These are phyloP conservation scores for Sinelater perroti DNA, from an alignment of 2,888 invertebrate genomes.

Conservation along the genomic window DNA sequence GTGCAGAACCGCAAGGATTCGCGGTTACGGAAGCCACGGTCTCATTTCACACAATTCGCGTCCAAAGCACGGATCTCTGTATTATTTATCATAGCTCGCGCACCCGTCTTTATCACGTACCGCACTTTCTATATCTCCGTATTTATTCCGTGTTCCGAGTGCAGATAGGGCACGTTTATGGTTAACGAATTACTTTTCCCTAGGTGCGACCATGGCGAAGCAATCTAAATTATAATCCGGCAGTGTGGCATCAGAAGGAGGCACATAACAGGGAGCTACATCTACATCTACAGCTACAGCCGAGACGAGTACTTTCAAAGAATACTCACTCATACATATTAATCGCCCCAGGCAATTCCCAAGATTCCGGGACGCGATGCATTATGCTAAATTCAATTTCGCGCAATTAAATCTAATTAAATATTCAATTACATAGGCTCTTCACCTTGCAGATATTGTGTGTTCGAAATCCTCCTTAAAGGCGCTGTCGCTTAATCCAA, in stretches of 20 bases:
- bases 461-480: constrained; percentile 36
- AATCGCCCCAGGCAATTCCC: constrained; percentile 23
- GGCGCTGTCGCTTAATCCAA: constrained; percentile 40
- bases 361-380: constrained; percentile 24
- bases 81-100: constrained; percentile 55
- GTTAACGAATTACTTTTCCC: constrained; percentile 40
- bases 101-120: constrained; percentile 54
- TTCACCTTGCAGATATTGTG: constrained; percentile 33
- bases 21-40: constrained; percentile 31
- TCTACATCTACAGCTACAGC: too few relatives aligned
- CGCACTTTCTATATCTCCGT: constrained; percentile 52
- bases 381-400: constrained; percentile 30
- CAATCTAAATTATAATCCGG: constrained; percentile 42
- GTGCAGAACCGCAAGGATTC: constrained; percentile 36
- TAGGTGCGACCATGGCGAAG: constrained; percentile 38
- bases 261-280: constrained; percentile 24
- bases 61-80: constrained; percentile 49
- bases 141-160: constrained; percentile 47
- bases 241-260: constrained; percentile 27
- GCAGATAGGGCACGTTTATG: constrained; percentile 45
- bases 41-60: constrained; percentile 41
- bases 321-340: constrained; percentile 29
- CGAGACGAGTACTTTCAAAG: constrained; percentile 25
- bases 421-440: constrained; percentile 38
- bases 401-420: constrained; percentile 40